Evolutionary conservation across 2,113 vertebrate species (phyloP), one percentile per base, ranked within the genome.

Genomic region (Clinocottus analis): DNA sequence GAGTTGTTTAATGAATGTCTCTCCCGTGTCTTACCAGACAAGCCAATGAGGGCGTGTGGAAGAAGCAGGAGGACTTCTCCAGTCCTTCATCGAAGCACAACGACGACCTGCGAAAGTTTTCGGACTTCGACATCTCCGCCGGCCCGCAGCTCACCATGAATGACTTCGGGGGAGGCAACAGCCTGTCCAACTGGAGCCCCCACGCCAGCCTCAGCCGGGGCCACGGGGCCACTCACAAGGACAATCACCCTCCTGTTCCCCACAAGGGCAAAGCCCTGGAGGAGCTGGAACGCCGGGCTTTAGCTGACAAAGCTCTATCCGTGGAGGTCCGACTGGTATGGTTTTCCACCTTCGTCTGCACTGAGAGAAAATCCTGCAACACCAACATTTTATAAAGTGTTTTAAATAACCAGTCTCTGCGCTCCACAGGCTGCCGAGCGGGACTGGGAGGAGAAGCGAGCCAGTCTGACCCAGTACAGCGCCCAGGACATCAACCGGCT

Each of bases 381-480:
- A 61, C 1, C 0, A n/a, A 75, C 33, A 33, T 33, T 33, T 37
- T 35, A 14, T 12, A n/a, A n/a, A n/a, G 49, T 33, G 35, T 63
- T 3, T 33, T 33, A 33, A 33, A 6, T 79, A 14, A 35, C 59
- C 59, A 23, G 2, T 65, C 25, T 77, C 14, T 83, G 25, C 8
- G 7, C 55, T 77, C 72, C 62, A 53, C 87, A 99, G 97, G 97
- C 98, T 21, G 98, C 98, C 0, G 98, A 99, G 92, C 91, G 98
- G 27, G 98, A 99, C 92, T 99, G 98, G 98, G 98, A 99, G 93
- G 98, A 99, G 94, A 99, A 99, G 76, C 92, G 97, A 19, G 97
- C 97, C 2, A 98, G 97, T 27, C 93, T 99, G 82, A 98, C 97
- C 71, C 97, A 98, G 91, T 99, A 98, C 93, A 99, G 97, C 0